Evolutionary conservation across 2,797 vertebrate species (phyloP).

Genomic region (Macrochelys suwanniensis): DNA sequence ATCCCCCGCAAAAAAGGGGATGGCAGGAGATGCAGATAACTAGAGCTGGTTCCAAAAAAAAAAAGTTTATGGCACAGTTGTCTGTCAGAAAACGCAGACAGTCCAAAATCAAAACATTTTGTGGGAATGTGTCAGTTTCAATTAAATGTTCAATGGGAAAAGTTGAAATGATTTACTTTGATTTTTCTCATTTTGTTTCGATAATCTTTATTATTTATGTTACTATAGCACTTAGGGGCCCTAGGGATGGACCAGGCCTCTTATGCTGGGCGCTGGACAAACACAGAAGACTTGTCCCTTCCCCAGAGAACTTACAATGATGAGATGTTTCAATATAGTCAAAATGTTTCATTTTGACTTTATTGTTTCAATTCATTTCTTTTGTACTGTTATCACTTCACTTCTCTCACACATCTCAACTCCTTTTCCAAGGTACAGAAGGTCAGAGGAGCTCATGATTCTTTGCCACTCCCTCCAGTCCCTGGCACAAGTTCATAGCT

Average conservation of each 20-base stretch:
- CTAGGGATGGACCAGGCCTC: neutral
- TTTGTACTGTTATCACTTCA: neutral
- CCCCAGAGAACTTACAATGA: neutral
- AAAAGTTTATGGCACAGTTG: accelerated
- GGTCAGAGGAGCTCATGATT: neutral
- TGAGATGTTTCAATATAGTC: neutral
- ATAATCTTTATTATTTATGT: neutral
- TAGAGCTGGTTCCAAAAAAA: neutral
- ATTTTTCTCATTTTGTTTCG: neutral
- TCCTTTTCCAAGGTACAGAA: neutral
- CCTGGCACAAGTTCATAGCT: neutral
- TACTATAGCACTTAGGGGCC: neutral
- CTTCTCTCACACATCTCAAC: neutral
- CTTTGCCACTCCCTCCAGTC: neutral
- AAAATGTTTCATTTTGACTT: neutral
- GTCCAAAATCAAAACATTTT: accelerated
- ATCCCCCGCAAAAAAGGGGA: neutral
- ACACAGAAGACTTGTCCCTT: neutral
- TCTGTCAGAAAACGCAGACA: accelerated
- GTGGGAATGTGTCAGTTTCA: accelerated
- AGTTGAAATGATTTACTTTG: neutral
- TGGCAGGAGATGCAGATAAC: neutral
- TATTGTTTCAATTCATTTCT: neutral
- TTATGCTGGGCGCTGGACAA: neutral
- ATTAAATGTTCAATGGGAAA: neutral